phyloP scores from a whole-genome alignment of 1,140 invertebrate species.

The Ostrea denselamellosa region DNA sequence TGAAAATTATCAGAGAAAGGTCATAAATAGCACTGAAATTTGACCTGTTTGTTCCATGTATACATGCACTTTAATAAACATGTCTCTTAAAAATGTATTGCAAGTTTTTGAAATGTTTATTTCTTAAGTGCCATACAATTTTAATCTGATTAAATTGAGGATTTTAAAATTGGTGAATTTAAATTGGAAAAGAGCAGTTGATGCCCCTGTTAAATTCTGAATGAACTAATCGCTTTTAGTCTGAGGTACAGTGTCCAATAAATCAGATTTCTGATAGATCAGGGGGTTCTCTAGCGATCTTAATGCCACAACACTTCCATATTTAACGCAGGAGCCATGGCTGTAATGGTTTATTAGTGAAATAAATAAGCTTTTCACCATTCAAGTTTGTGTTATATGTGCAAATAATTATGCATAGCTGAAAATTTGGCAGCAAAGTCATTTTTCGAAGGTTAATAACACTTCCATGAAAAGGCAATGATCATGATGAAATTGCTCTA shows the following conservation, averaged over 20 bases:
- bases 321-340: neutral
- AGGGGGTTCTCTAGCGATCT: neutral
- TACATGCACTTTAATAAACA: neutral
- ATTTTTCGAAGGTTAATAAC: constrained; percentile 1
- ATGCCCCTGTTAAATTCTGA: constrained; percentile 17
- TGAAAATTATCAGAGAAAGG: neutral
- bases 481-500: neutral
- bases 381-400: neutral
- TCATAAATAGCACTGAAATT: neutral
- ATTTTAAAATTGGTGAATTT: neutral
- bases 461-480: neutral
- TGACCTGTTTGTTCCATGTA: neutral
- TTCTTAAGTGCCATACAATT: neutral
- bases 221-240: constrained; percentile 6
- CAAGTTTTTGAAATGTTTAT: neutral
- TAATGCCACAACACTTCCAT: neutral
- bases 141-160: neutral
- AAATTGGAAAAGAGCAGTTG: constrained; percentile 13
- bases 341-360: neutral
- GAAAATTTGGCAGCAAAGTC: neutral
- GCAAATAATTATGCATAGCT: neutral
- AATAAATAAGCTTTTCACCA: neutral
- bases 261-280: neutral
- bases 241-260: neutral
- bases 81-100: neutral